Evolutionary conservation across 2,113 vertebrate genomes (phyloP), one percentile per base, ranked within the genome.

Genomic region (Triplophysa tibetana): DNA sequence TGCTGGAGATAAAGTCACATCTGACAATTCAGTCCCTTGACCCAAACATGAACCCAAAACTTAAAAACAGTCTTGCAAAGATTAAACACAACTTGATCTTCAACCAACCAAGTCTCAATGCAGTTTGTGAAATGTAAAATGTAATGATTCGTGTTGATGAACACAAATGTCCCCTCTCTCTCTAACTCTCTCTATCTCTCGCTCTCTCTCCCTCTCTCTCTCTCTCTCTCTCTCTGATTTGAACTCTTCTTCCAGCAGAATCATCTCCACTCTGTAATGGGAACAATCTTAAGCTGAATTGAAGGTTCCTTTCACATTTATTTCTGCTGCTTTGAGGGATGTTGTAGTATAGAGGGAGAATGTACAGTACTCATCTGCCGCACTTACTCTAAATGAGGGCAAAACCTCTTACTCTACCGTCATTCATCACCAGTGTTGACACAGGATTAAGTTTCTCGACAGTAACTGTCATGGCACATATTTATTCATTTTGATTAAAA

Each of bases 261-360:
- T 3, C 26, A 29, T 29, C 26, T 29, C 26, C 26, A 29, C 26
- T 29, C 26, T 29, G 26, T 29, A 29, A 29, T 29, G 3, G 26
- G 3, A 29, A 29, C 3, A 29, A 29, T 29, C 26, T 29, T 3
- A 2, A 29, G 3, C 24, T 24, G 3, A 29, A 29, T 29, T 29
- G 26, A 3, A 29, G 26, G 26, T 29, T 29, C 26, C 0, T 2
- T 29, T 80, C 73, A 67, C 66, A 21, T 83, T 70, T 80, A 83
- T 77, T 83, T 77, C 79, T 65, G 70, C 70, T 21, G 72, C 65
- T 74, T 45, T 76, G 26, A 75, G 60, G 43, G 66, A 69, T 69
- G 60, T 50, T 26, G 41, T 61, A 60, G 67, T 76, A 67, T 66
- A 77, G 61, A 61, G 78, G 73, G 67, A 65, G 65, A 73, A 41